A percentile compares a stretch with the other conserved stretches of the same genome.
Evolutionary conservation across 2,797 vertebrate species (phyloP).

Genomic region (Microctenopoma lineatum): DNA sequence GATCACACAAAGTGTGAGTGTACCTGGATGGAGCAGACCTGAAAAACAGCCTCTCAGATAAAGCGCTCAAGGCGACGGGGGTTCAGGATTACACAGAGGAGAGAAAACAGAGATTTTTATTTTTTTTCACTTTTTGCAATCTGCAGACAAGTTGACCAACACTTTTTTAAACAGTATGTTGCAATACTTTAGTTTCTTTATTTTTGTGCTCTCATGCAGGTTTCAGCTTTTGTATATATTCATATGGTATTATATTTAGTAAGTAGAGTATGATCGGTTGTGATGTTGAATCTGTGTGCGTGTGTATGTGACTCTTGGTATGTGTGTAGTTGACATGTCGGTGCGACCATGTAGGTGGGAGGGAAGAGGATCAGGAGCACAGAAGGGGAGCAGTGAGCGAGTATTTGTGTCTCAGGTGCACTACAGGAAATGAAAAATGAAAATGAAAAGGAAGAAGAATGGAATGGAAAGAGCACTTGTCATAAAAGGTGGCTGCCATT

Average conservation of each 20-base stretch:
- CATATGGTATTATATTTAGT: neutral
- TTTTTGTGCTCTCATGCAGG: slow-evolving; percentile 5
- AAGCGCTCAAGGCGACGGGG: slow-evolving; percentile 25
- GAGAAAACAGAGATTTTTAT: neutral
- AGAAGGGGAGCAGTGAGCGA: slow-evolving; percentile 6
- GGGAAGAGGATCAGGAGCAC: slow-evolving; percentile 8
- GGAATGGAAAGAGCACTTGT: slow-evolving; percentile 71
- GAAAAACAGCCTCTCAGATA: slow-evolving; percentile 34
- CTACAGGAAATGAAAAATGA: slow-evolving; percentile 80
- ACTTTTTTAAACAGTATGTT: slow-evolving; percentile 30
- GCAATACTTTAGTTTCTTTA: slow-evolving; percentile 15
- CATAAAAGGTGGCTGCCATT: slow-evolving; percentile 65
- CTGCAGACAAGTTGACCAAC: slow-evolving; percentile 11
- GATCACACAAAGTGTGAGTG: slow-evolving; percentile 31
- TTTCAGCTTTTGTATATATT: neutral
- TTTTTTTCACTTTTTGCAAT: neutral
- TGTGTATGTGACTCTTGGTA: slow-evolving; percentile 9
- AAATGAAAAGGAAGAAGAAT: slow-evolving; percentile 61
- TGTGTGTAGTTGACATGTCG: slow-evolving; percentile 27
- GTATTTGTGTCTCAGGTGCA: slow-evolving; percentile 77
- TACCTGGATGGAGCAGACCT: slow-evolving; percentile 19
- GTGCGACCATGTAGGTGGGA: neutral
- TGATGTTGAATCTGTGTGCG: slow-evolving; percentile 10
- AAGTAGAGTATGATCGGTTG: neutral
- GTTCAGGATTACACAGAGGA: slow-evolving; percentile 6